These are phyloP conservation scores for Cairina moschata DNA, from an alignment of 2,113 vertebrate species.

Conservation along the genomic window DNA sequence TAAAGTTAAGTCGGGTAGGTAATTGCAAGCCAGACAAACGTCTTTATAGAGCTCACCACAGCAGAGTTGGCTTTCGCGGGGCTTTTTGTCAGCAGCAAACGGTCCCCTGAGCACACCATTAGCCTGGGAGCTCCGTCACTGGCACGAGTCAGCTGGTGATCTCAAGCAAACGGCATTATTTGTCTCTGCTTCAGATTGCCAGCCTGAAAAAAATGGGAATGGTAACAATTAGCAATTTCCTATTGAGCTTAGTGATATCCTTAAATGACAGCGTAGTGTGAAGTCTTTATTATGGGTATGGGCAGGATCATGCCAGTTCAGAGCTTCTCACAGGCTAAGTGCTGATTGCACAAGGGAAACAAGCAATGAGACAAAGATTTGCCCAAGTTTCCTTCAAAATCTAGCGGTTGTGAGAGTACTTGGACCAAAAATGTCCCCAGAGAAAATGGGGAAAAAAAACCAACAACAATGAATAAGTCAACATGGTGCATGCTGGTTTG, in stretches of 20 bases:
- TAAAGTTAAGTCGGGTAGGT: slow-evolving; percentile 50
- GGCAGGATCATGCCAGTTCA: background rate
- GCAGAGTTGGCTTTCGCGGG: background rate
- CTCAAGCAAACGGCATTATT: background rate
- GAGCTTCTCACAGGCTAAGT: background rate
- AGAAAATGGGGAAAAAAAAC: background rate
- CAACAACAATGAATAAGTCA: background rate
- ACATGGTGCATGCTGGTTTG: background rate
- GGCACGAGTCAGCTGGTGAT: background rate
- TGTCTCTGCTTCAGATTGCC: background rate
- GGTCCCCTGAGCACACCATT: slow-evolving; percentile 31
- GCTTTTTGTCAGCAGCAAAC: slow-evolving; percentile 19
- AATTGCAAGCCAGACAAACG: slow-evolving; percentile 29
- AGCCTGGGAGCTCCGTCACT: background rate
- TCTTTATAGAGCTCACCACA: slow-evolving; percentile 27
- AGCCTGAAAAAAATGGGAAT: background rate
- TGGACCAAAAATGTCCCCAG: background rate
- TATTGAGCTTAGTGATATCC: background rate
- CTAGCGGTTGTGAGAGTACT: background rate
- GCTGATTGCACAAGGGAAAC: background rate
- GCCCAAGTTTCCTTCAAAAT: background rate
- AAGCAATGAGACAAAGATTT: background rate
- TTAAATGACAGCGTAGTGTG: background rate
- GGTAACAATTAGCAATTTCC: background rate
- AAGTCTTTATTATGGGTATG: background rate